These are phyloP conservation scores for Sarcophaga rosellei DNA, from an alignment of 2,888 invertebrate species.

Conservation along the genomic window DNA sequence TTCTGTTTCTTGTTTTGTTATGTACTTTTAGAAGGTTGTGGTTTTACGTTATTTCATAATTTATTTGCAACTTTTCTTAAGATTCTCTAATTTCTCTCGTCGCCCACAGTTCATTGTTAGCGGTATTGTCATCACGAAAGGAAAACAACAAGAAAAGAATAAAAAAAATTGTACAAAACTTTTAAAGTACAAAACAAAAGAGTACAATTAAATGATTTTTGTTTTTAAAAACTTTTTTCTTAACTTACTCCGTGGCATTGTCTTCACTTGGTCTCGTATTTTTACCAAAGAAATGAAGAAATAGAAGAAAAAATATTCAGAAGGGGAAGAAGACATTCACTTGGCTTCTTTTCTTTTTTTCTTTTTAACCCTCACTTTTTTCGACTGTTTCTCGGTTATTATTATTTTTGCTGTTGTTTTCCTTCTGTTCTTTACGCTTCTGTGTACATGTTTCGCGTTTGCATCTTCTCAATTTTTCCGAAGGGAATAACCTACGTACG, in stretches of 20 bases:
- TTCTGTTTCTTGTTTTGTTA: too few relatives aligned
- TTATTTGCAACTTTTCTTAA: conserved; percentile 1
- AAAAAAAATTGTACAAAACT: not conserved
- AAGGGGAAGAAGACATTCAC: not conserved
- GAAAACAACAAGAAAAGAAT: not conserved
- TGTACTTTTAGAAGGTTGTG: too few relatives aligned
- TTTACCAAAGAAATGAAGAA: too few relatives aligned
- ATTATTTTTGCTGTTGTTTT: not conserved
- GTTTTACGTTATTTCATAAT: not conserved
- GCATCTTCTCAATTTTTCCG: too few relatives aligned
- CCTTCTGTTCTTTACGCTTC: not conserved
- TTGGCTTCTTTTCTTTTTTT: not conserved
- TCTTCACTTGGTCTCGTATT: too few relatives aligned
- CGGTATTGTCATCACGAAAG: not conserved
- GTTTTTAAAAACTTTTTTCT: not conserved
- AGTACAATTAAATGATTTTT: not conserved
- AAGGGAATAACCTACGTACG: too few relatives aligned
- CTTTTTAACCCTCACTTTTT: conserved; percentile 38
- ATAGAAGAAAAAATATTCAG: not conserved
- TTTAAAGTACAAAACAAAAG: not conserved
- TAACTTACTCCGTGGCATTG: too few relatives aligned
- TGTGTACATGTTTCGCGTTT: too few relatives aligned
- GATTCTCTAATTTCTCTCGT: not conserved
- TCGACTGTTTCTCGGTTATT: not conserved
- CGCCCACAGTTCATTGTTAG: too few relatives aligned